These are phyloP conservation scores for Ctena decussata DNA, from an alignment of 2,888 invertebrate species.

Conservation along the genomic window DNA sequence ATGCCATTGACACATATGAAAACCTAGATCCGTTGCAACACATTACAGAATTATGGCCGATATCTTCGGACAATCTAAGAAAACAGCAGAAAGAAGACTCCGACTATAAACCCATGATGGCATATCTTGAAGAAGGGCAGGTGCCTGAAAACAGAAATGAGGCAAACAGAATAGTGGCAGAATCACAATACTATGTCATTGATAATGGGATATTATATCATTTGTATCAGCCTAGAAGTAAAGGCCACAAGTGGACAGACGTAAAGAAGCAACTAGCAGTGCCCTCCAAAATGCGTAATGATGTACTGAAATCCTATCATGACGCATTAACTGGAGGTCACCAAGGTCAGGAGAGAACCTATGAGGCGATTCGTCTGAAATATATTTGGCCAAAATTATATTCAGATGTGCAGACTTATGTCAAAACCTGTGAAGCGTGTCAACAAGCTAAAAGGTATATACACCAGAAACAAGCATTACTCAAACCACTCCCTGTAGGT, in stretches of 20 bases:
- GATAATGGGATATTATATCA: conserved; percentile 31
- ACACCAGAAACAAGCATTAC: conserved; percentile 19
- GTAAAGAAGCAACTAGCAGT: conserved; percentile 37
- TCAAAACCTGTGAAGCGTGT: conserved; percentile 32
- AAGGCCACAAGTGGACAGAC: conserved; percentile 29
- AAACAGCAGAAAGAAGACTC: background rate
- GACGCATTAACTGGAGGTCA: conserved; percentile 36
- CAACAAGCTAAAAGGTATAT: conserved; percentile 20
- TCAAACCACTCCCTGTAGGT: conserved; percentile 41
- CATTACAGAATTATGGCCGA: conserved; percentile 2
- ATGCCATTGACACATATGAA: background rate
- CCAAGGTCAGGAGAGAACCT: conserved; percentile 34
- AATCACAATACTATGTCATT: conserved; percentile 27
- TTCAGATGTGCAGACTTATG: conserved; percentile 19
- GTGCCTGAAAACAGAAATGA: conserved; percentile 25
- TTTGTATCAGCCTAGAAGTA: conserved; percentile 33
- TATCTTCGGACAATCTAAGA: background rate
- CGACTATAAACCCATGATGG: background rate
- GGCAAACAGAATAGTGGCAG: conserved; percentile 33
- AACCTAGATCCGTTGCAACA: conserved; percentile 10
- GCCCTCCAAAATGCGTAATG: conserved; percentile 16
- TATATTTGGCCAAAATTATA: conserved; percentile 41
- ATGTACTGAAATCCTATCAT: conserved; percentile 38
- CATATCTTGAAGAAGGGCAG: conserved; percentile 16
- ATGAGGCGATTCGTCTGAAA: conserved; percentile 29